Conservation (phyloP, 35 echinoderm and acorn worm species). For the Stichopus chloronotus region DNA sequence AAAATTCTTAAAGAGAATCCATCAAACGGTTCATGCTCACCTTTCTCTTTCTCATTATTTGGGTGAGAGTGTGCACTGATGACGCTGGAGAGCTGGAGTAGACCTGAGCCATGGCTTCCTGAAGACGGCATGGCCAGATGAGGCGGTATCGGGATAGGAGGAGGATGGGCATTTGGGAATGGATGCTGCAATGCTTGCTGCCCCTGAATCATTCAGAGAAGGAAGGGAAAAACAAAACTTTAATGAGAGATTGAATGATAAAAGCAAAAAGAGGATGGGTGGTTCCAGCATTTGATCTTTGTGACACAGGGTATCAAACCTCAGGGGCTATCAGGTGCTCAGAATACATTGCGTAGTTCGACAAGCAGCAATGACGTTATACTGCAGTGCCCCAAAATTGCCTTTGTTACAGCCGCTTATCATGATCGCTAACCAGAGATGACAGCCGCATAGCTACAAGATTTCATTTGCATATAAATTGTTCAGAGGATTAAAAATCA, state of each 20-base stretch:
- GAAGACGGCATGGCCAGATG: conserved; percentile 79
- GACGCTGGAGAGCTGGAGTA: conserved; percentile 78
- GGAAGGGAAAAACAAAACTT: too few species aligned
- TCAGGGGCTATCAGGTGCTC: background rate
- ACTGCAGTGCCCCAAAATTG: background rate
- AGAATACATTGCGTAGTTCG: background rate
- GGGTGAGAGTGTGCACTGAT: conserved; percentile 65
- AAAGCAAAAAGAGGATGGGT: too few species aligned
- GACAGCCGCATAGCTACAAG: too few species aligned
- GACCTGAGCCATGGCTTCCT: conserved; percentile 73
- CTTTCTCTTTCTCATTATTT: conserved; percentile 89
- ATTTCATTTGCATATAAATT: conserved; percentile 1
- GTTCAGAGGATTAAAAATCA: background rate
- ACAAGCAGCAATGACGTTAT: background rate
- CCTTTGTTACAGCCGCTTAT: too few species aligned
- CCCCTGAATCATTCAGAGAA: conserved; percentile 40
- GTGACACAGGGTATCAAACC: too few species aligned
- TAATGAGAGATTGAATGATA: too few species aligned
- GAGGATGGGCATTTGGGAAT: conserved; percentile 93
- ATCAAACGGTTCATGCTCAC: conserved; percentile 28
- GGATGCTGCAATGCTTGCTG: conserved; percentile 88
- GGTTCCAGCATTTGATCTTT: too few species aligned
- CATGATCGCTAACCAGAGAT: too few species aligned
- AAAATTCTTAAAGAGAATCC: too few species aligned
- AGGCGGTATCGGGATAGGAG: conserved; percentile 94